Base-by-base conservation (phyloP, 2,888 invertebrate species). In the Cantharis flavilabris region DNA sequence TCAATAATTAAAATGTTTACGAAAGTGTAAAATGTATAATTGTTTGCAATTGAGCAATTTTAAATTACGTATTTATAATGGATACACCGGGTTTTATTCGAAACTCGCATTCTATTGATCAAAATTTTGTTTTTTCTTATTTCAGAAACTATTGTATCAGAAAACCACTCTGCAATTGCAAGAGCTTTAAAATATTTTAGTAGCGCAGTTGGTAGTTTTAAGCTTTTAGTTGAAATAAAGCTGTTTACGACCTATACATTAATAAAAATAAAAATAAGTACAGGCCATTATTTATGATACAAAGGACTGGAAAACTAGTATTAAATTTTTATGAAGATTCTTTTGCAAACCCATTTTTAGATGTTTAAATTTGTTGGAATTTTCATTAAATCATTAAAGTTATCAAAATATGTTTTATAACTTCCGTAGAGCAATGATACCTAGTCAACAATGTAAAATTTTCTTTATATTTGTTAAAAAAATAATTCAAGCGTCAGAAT, bases 101-200 rank as follows among this genome's bases (percentile, higher is more conserved):
- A 20, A 23, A 23, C 65, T 67, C 65, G 65, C 23, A 67, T 67
- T 67, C 65, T 67, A 67, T 67, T 26, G 65, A 67, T 67, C 65
- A 26, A 67, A 23, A 67, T 67, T 67, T 67, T 67, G n/a, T 67
- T 23, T 67, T 65, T 23, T 23, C 23, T 67, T 67, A n/a, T 67
- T 67, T 67, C 26, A 11, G 23, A 67, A 67, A 67, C 20, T 23
- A 67, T 67, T 67, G 65, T 67, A 67, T 67, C 65, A 67, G 65
- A 26, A 67, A 67, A 67, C 65, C 65, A 67, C 18, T 67, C 23
- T 18, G 65, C 65, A 67, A 67, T 67, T 67, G 65, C 65, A 67
- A 23, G 65, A 67, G 65, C 65, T 67, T 67, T 67, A 67, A 67
- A 67, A 67, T 67, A 67, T 67, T 67, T 67, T 67, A 67, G 23